A percentile compares a stretch with the other conserved stretches of the same genome.
Evolutionary conservation across 2,113 vertebrate species (phyloP).

Genomic region (Ovis canadensis): DNA sequence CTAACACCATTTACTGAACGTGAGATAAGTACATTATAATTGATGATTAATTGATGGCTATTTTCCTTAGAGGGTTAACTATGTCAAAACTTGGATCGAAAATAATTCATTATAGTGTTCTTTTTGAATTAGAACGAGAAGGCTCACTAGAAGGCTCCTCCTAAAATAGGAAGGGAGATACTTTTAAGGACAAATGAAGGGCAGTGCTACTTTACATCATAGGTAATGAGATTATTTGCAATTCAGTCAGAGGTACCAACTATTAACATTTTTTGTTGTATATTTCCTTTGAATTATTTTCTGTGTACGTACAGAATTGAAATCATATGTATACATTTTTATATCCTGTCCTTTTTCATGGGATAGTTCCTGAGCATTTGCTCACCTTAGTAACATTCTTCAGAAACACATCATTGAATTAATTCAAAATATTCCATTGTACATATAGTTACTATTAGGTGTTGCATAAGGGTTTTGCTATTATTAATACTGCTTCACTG

Average conservation of each 20-base stretch:
- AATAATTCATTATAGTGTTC: neutral
- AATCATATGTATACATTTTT: neutral
- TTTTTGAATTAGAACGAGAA: constrained; percentile 7
- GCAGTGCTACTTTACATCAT: neutral
- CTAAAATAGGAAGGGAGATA: neutral
- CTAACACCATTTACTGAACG: neutral
- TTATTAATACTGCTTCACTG: neutral
- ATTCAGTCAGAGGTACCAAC: neutral
- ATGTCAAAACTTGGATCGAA: neutral
- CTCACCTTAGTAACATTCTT: neutral
- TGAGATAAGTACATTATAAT: neutral
- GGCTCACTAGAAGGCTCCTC: neutral
- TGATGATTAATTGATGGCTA: neutral
- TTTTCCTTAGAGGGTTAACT: neutral
- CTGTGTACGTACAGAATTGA: neutral
- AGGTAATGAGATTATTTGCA: neutral
- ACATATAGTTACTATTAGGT: neutral
- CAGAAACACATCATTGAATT: neutral
- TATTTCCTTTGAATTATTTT: neutral
- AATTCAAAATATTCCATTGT: neutral
- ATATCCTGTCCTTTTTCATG: neutral
- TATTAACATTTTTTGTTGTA: neutral
- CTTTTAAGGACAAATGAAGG: neutral
- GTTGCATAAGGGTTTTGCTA: neutral
- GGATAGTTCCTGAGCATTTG: neutral